These are phyloP conservation scores for Drosophila tani DNA, from an alignment of 1,140 invertebrate species.

Conservation along the genomic window DNA sequence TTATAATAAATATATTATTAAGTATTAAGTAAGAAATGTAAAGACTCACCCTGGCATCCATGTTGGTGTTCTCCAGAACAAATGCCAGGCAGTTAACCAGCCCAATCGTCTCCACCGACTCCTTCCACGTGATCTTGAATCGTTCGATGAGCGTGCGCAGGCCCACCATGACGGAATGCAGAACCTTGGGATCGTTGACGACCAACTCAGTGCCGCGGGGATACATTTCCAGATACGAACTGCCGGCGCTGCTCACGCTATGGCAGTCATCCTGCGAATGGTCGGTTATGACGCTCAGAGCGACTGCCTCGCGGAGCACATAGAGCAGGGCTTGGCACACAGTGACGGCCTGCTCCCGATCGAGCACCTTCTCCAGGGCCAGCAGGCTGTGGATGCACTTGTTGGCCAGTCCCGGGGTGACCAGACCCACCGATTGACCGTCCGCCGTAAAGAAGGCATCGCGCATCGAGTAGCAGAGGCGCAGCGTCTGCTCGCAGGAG, in stretches of 20 bases:
- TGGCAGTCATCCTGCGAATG: conserved; percentile 57
- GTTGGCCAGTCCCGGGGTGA: conserved; percentile 87
- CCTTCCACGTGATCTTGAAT: conserved; percentile 90
- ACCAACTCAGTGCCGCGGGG: conserved; percentile 61
- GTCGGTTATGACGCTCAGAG: conserved; percentile 39
- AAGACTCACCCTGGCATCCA: conserved; percentile 80
- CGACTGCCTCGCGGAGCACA: conserved; percentile 87
- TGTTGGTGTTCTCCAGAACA: conserved; percentile 82
- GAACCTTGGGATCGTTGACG: conserved; percentile 84
- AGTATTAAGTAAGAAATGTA: background rate
- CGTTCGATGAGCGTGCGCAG: conserved; percentile 88
- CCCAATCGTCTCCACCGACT: conserved; percentile 84
- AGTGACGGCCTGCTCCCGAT: conserved; percentile 89
- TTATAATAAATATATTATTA: too few species aligned
- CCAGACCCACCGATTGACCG: conserved; percentile 59
- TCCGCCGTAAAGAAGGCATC: conserved; percentile 67
- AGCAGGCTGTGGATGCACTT: conserved; percentile 88
- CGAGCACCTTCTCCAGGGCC: conserved; percentile 86
- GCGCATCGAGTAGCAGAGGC: conserved; percentile 87
- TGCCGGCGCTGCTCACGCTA: conserved; percentile 84
- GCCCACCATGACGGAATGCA: conserved; percentile 88
- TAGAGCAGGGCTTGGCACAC: conserved; percentile 90
- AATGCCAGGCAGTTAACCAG: conserved; percentile 83
- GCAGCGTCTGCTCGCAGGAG: conserved; percentile 87
- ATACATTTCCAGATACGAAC: conserved; percentile 53